Base-by-base conservation (phyloP, 2,113 vertebrate genomes). In the Australoheros scitulus region DNA sequence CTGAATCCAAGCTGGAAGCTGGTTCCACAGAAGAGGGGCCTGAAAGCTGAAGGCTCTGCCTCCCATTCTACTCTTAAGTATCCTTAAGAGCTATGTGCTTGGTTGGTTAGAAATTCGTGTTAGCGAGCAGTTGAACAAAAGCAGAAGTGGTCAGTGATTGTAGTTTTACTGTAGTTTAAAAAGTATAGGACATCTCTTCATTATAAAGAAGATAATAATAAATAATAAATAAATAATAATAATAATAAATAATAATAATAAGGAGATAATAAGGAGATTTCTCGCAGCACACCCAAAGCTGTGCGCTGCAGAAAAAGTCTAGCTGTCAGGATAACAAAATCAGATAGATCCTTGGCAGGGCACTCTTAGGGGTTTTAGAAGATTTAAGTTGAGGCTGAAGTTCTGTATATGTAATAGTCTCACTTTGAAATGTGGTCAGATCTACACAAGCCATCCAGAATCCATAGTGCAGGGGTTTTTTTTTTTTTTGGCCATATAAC, bases 341-440 rank as follows among this genome's bases (percentile, higher is more conserved):
- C 75, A 57, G 43, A 70, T 59, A 6, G 22, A 36, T 82, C 20
- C 29, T 83, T 26, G 36, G 26, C 80, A 72, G 76, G 58, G 3
- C 41, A 17, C 52, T 59, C 52, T 29, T 26, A 17, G 24, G 50
- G 38, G 13, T 34, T 83, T 15, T n/a, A 52, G 7, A 52, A 32
- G 56, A 26, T 24, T 72, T 9, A 75, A 26, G 43, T 32, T 72
- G 68, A 72, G 68, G 58, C 55, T 82, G 26, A 15, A 64, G 56
- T 24, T 17, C 26, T 15, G 80, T 55, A 58, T 52, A 81, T 83
- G 61, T 80, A 43, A 84, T 79, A 34, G 50, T 59, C 84, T 61
- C 70, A 38, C 75, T 14, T 38, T 77, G 58, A 79, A 85, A 86
- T 72, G 65, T 38, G 82, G 70, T 68, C 74, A 74, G 36, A 60